Evolutionary conservation across 2,113 vertebrate genomes (phyloP), one percentile per base, ranked within the genome.

Genomic region (Pseudorasbora parva): DNA sequence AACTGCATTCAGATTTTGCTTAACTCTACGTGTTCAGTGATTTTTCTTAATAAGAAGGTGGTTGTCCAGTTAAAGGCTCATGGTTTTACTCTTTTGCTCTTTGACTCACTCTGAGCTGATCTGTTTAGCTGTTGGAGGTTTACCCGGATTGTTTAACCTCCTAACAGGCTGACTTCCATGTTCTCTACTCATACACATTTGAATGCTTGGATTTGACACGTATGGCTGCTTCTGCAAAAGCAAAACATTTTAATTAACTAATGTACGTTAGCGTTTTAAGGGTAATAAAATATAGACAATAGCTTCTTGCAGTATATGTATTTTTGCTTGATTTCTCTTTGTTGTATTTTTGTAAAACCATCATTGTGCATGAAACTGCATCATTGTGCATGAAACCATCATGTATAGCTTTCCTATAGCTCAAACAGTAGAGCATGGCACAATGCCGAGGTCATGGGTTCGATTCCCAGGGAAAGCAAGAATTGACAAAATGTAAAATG

Each of bases 101-200:
- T 27, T 62, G 12, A 21, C 8, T 68, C 37, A 21, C 4, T 41
- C 33, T 45, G 68, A 69, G 66, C 19, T 43, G 4, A 43, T 71
- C 37, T 21, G 33, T 57, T 57, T 56, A 56, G 33, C 73, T 54
- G 9, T 78, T 78, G 41, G 33, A 84, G 37, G 69, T 57, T 59
- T 82, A 74, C 69, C 10, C 59, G 23, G 43, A 14, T 33, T 68
- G 73, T 62, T 14, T 37, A 37, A 5, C 37, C 73, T 66, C 30
- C 7, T 27, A 68, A 68, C 30, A 69, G 45, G 49, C n/a, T 57
- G 54, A 57, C 75, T 60, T 77, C 75, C 33, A 54, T 77, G 59
- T 78, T 78, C 33, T 43, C 19, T 78, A 57, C 33, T 59, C 21
- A 0, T 4, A 54, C 2, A 7, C 33, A 41, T 41, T 77, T 77